Conservation (phyloP, 2,797 vertebrate species). For the Acanthis flammea region DNA sequence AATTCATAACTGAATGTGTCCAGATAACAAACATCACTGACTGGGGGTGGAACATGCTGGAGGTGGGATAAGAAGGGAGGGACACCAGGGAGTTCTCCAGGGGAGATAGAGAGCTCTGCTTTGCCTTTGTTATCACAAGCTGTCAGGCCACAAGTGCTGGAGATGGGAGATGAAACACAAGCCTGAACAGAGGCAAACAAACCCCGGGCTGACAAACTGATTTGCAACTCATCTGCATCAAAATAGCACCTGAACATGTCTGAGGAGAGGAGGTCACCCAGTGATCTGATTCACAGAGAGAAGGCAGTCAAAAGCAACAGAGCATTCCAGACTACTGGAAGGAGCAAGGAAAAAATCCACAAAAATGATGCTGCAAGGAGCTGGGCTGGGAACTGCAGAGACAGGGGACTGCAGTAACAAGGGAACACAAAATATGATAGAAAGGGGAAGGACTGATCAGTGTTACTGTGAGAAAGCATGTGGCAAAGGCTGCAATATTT, state of each 20-base stretch:
- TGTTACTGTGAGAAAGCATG: neutral
- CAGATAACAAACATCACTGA: conserved; percentile 4
- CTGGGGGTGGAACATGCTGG: neutral
- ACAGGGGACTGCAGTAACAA: neutral
- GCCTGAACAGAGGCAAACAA: neutral
- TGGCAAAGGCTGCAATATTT: neutral
- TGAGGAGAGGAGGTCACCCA: neutral
- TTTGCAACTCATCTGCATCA: conserved; percentile 17
- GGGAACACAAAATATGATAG: neutral
- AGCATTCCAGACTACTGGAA: neutral
- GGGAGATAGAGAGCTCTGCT: neutral
- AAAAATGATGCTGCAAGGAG: neutral
- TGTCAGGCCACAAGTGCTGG: conserved; percentile 12
- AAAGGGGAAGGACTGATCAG: neutral
- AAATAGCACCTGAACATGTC: neutral
- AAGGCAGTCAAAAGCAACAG: neutral
- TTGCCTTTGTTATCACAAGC: conserved; percentile 28
- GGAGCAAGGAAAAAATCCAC: neutral
- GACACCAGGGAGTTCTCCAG: neutral
- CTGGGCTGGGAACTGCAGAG: neutral
- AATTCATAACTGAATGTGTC: neutral
- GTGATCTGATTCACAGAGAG: neutral
- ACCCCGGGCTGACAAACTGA: neutral
- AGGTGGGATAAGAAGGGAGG: neutral
- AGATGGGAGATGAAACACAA: neutral